Evolutionary conservation across 2,113 vertebrate species (phyloP).

Genomic region (Connochaetes taurinus): DNA sequence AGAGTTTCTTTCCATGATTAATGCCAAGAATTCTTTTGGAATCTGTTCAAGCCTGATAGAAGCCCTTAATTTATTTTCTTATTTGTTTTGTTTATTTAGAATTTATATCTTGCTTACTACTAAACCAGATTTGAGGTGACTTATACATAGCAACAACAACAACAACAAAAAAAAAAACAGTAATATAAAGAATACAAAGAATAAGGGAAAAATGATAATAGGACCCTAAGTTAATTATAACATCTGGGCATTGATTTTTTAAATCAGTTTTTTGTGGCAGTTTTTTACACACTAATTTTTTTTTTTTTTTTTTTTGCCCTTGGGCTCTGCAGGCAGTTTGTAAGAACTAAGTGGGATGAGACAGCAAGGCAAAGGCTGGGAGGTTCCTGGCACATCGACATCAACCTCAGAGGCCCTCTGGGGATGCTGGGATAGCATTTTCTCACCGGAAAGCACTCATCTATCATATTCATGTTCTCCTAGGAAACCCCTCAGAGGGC

Average conservation of each 20-base stretch:
- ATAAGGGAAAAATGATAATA: background rate
- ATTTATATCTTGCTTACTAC: background rate
- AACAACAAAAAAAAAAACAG: background rate
- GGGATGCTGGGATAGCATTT: background rate
- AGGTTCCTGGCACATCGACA: background rate
- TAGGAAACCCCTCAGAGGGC: background rate
- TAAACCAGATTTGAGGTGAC: slow-evolving; percentile 10
- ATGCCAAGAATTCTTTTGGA: slow-evolving; percentile 32
- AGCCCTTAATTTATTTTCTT: slow-evolving; percentile 27
- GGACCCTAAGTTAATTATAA: slow-evolving; percentile 4
- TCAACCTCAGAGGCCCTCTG: background rate
- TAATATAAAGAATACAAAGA: slow-evolving; percentile 8
- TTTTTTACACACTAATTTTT: background rate
- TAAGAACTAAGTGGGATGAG: background rate
- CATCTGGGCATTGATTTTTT: slow-evolving; percentile 32
- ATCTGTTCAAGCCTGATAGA: background rate
- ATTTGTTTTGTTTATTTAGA: slow-evolving; percentile 42
- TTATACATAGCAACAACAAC: background rate
- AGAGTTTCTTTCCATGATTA: background rate
- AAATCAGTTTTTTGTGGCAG: background rate
- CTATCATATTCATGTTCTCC: background rate
- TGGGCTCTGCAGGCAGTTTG: background rate
- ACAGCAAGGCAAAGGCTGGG: background rate
- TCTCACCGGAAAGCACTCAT: background rate
- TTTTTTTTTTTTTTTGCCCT: background rate